Percentiles rank a stretch among this genome's conserved stretches.
Conservation (phyloP, 2,797 vertebrate genomes). For the Muraenolepis orangiensis region DNA sequence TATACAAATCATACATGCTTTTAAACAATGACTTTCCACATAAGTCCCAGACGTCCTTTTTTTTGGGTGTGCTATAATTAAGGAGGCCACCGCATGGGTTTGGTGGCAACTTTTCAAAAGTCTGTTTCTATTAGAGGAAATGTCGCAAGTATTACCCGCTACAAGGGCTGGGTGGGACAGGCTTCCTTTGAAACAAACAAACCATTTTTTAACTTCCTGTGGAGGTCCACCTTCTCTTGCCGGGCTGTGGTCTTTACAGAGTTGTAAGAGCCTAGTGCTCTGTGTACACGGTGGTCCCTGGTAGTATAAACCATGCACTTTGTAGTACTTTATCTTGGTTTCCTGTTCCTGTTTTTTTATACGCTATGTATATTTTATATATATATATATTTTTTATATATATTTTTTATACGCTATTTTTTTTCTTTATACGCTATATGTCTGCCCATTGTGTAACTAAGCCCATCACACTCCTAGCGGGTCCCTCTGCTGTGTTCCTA, state of each 20-base stretch:
- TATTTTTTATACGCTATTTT: background rate
- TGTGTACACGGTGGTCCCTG: background rate
- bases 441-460: background rate
- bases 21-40: background rate
- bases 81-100: conserved; percentile 25
- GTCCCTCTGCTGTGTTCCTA: background rate
- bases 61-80: background rate
- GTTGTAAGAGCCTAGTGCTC: background rate
- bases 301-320: background rate
- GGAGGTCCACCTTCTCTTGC: conserved; percentile 69
- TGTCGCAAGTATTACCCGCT: conserved; percentile 79
- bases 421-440: background rate
- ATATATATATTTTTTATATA: no score
- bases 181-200: conserved; percentile 85
- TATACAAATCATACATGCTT: no score
- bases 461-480: background rate
- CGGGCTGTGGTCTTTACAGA: conserved; percentile 12
- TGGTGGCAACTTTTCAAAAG: conserved; percentile 70
- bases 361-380: no score
- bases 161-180: conserved; percentile 80
- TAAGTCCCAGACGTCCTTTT: background rate
- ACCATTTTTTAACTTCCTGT: conserved; percentile 83
- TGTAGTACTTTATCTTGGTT: background rate
- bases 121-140: conserved; percentile 81
- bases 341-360: background rate